Percentiles rank a stretch among this genome's conserved stretches.
Evolutionary conservation across 2,113 vertebrate genomes (phyloP).

Genomic region (Mola mola): DNA sequence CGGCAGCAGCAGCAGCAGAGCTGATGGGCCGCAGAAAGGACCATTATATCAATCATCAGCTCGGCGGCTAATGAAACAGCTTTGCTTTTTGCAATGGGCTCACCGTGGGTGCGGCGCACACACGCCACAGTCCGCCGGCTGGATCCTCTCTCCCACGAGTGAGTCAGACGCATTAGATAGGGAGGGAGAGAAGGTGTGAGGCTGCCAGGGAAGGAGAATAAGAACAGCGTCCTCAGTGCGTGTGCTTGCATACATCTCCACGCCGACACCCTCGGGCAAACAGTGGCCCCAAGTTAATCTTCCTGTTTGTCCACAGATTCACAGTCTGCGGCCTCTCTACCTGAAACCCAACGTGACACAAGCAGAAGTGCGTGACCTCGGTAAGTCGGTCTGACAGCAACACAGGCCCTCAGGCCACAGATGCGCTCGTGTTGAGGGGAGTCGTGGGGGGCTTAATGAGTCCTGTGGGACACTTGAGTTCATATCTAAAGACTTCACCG

Average conservation of each 20-base stretch:
- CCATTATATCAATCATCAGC: slow-evolving; percentile 61
- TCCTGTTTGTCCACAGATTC: slow-evolving; percentile 25
- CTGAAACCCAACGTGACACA: slow-evolving; percentile 24
- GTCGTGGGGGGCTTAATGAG: slow-evolving; percentile 40
- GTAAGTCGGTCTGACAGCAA: slow-evolving; percentile 38
- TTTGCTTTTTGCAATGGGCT: slow-evolving; percentile 33
- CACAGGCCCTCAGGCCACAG: too few species aligned
- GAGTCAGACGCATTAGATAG: slow-evolving; percentile 53
- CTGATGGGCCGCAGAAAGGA: slow-evolving; percentile 45
- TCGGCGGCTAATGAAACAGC: slow-evolving; percentile 52
- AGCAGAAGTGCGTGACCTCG: slow-evolving; percentile 41
- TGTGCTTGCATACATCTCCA: slow-evolving; percentile 44
- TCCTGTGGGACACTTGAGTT: slow-evolving; percentile 34
- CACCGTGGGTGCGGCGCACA: slow-evolving; percentile 42
- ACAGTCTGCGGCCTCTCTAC: not conserved
- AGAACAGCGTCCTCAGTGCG: too few species aligned
- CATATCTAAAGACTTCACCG: too few species aligned
- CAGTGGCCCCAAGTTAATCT: too few species aligned
- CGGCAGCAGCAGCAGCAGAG: slow-evolving; percentile 29
- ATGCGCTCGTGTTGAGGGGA: slow-evolving; percentile 30
- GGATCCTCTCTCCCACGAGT: slow-evolving; percentile 48
- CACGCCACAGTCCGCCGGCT: slow-evolving; percentile 59
- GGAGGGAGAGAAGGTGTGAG: slow-evolving; percentile 40
- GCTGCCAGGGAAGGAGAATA: slow-evolving; percentile 32
- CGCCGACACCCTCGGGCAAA: slow-evolving; percentile 39